These are phyloP conservation scores for Sabatieria punctata DNA, from an alignment of 2,888 invertebrate genomes.

Conservation along the genomic window DNA sequence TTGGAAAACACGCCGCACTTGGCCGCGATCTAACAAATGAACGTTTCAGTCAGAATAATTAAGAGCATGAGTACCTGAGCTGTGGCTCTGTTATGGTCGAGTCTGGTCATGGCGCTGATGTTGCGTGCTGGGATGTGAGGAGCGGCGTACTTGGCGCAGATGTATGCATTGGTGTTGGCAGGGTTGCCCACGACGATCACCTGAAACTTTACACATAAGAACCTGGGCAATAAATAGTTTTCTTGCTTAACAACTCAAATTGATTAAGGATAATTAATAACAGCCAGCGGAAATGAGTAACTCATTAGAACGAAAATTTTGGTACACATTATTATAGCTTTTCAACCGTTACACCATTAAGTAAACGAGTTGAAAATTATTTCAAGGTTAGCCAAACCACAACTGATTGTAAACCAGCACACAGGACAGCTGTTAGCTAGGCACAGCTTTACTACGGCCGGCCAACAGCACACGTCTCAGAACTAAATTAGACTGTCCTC, in stretches of 20 bases:
- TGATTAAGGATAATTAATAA: not conserved
- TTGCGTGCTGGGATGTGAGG: slow-evolving; percentile 87
- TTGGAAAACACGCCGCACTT: slow-evolving; percentile 43
- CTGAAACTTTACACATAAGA: too few species aligned
- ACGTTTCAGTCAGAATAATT: slow-evolving; percentile 13
- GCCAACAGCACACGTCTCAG: too few species aligned
- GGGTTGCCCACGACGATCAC: slow-evolving; percentile 92
- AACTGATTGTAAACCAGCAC: too few species aligned
- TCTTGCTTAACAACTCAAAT: not conserved
- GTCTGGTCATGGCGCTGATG: slow-evolving; percentile 90
- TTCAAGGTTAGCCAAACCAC: too few species aligned
- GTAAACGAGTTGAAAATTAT: too few species aligned
- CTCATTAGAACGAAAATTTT: not conserved
- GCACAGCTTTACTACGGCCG: too few species aligned
- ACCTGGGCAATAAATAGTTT: too few species aligned
- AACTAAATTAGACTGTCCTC: too few species aligned
- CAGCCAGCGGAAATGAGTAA: not conserved
- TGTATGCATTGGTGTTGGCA: slow-evolving; percentile 92
- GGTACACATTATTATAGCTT: too few species aligned
- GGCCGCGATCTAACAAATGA: slow-evolving; percentile 34
- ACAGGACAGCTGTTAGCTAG: too few species aligned
- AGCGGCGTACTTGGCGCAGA: slow-evolving; percentile 75
- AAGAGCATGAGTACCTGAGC: slow-evolving; percentile 47
- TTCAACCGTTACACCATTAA: too few species aligned
- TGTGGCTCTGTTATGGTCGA: slow-evolving; percentile 92